Evolutionary conservation across 2,113 vertebrate genomes (phyloP).

Genomic region (Vidua macroura): DNA sequence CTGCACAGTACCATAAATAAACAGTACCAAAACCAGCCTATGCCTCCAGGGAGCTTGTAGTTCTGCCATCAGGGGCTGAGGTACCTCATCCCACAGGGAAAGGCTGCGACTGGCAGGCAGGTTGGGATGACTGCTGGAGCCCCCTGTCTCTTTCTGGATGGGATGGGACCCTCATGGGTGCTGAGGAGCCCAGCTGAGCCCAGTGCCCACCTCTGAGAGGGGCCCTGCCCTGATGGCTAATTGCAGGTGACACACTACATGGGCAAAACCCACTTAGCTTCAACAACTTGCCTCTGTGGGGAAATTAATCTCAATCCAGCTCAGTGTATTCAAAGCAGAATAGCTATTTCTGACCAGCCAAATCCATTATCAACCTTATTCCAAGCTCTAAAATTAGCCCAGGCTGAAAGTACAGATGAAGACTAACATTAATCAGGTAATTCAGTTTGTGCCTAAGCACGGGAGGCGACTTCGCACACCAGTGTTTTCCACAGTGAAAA

Average conservation of each 20-base stretch:
- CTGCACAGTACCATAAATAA: background rate
- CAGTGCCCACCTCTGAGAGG: rapidly evolving
- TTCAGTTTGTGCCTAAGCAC: background rate
- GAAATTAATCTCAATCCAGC: background rate
- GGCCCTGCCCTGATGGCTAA: background rate
- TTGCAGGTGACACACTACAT: background rate
- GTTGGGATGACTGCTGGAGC: rapidly evolving
- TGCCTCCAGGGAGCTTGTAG: rapidly evolving
- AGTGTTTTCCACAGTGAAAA: background rate
- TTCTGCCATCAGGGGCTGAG: rapidly evolving
- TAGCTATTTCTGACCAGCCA: background rate
- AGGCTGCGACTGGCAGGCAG: background rate
- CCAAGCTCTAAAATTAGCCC: slow-evolving; percentile 19
- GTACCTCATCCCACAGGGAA: background rate
- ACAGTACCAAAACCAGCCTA: background rate
- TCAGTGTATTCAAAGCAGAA: background rate
- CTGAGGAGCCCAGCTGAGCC: background rate
- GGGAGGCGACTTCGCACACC: background rate
- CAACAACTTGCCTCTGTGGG: background rate
- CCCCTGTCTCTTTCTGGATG: rapidly evolving
- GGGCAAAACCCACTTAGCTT: background rate
- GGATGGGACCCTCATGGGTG: rapidly evolving
- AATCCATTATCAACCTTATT: background rate
- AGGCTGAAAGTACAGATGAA: background rate
- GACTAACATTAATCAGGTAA: background rate